Evolutionary conservation across 2,113 vertebrate species (phyloP), one percentile per base, ranked within the genome.

Genomic region (Marmota flaviventris): DNA sequence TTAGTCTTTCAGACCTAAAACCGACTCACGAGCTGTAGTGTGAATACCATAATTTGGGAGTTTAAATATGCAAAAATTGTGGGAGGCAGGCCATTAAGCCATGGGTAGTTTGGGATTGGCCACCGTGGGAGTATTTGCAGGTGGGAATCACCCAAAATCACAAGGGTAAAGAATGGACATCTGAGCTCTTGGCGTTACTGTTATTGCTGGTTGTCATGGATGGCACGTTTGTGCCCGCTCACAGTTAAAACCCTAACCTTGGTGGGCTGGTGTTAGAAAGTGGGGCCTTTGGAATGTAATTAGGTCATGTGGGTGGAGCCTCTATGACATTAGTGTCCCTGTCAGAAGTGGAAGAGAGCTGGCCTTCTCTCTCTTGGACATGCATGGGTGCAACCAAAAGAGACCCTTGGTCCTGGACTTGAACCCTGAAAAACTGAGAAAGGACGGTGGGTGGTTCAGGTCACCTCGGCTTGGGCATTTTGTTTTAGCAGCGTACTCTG

Each of bases 1-100:
- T 75, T 88, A 84, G 65, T 37, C 42, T 93, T 94, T 56, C 75
- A 85, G 76, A 78, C 37, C 86, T 82, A 67, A 88, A 72, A 58
- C n/a, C 85, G 83, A 72, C 78, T 88, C 32, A 17, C 3, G 85
- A 63, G 67, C 42, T 51, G 48, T 94, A n/a, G 8, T 70, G 45
- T 32, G 67, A 85, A 81, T 56, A 45, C 37, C 39, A 12, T 25
- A 39, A 20, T 27, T 39, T 75, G 37, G 4, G 83, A 34, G n/a
- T 42, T 22, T 37, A 37, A 82, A 22, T 87, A 72, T 22, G 61
- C 24, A 34, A 65, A 20, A 69, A 39, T 29, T 84, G 70, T 51
- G n/a, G 51, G 67, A 63, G 20, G 20, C 56, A 87, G 56, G 8
- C 45, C 78, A 0, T 79, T 75, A 86, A 87, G n/a, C 29, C 63